phyloP scores from a whole-genome alignment of 2,113 vertebrate genomes.

The Paedocypris sp. region DNA sequence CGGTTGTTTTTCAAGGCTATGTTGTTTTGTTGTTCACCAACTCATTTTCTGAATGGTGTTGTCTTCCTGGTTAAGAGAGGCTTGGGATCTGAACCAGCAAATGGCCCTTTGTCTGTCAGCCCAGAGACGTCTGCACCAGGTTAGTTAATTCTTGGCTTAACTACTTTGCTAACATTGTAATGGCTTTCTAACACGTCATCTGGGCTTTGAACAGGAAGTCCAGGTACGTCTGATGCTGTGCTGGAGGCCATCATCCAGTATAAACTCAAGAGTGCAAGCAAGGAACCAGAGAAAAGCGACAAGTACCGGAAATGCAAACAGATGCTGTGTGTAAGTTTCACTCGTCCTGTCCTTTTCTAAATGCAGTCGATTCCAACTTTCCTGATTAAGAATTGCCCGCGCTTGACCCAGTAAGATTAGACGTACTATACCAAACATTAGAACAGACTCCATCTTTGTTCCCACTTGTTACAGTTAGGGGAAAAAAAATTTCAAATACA shows the following conservation, averaged over 20 bases:
- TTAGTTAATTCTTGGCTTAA: constrained; percentile 11
- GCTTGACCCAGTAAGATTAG: no score
- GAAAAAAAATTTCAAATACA: no score
- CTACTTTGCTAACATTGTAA: no score
- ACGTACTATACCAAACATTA: no score
- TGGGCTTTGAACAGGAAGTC: constrained; percentile 55
- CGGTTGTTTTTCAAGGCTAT: background rate
- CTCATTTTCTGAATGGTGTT: background rate
- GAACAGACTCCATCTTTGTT: no score
- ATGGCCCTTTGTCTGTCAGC: constrained; percentile 49
- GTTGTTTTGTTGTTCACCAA: background rate
- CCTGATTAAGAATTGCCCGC: no score
- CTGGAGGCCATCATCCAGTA: constrained; percentile 77
- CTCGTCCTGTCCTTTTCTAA: background rate
- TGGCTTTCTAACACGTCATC: background rate
- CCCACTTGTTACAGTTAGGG: no score
- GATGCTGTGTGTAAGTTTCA: constrained; percentile 75
- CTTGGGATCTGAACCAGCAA: constrained; percentile 45
- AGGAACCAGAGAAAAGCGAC: constrained; percentile 80
- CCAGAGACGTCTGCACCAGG: constrained; percentile 63
- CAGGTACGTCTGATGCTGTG: constrained; percentile 66
- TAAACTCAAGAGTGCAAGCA: constrained; percentile 79
- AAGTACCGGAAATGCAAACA: constrained; percentile 93
- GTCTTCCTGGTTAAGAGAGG: constrained; percentile 51
- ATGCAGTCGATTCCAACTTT: no score